These are phyloP conservation scores for Drosophila affinis DNA, from an alignment of 2,888 invertebrate genomes.

Conservation along the genomic window DNA sequence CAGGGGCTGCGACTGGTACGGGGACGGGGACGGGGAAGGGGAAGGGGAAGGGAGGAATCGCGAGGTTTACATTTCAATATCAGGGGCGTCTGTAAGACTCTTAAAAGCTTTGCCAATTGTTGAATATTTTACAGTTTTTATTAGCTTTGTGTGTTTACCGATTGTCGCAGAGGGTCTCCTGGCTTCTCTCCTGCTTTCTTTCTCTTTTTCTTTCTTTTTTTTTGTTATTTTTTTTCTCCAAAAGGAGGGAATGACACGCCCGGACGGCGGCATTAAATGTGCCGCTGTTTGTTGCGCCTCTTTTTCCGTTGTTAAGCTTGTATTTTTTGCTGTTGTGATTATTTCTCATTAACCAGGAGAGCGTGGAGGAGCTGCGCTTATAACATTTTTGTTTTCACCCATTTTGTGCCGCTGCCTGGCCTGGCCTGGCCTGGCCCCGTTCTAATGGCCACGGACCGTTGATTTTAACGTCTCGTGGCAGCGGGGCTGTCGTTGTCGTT, in stretches of 20 bases:
- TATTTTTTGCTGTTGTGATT: slow-evolving; percentile 48
- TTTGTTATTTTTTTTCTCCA: background rate
- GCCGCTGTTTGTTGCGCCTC: slow-evolving; percentile 28
- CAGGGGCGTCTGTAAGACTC: slow-evolving; percentile 38
- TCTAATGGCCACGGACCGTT: slow-evolving; percentile 69
- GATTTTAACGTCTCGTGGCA: slow-evolving; percentile 70
- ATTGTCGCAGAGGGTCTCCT: slow-evolving; percentile 29
- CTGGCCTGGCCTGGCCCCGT: slow-evolving; percentile 54
- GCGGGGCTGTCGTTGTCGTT: slow-evolving; percentile 29
- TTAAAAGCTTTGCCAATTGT: slow-evolving; percentile 72
- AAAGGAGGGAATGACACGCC: slow-evolving; percentile 13
- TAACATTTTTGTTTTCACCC: slow-evolving; percentile 12
- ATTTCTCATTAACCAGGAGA: slow-evolving; percentile 68
- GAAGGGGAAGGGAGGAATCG: slow-evolving; percentile 8
- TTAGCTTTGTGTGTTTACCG: slow-evolving; percentile 59
- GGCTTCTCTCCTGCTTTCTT: background rate
- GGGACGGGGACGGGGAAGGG: background rate
- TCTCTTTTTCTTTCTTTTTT: background rate
- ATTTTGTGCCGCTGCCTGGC: slow-evolving; percentile 12
- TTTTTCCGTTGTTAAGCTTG: slow-evolving; percentile 19
- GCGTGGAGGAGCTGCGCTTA: slow-evolving; percentile 53
- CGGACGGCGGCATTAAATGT: slow-evolving; percentile 30
- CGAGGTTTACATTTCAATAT: slow-evolving; percentile 50
- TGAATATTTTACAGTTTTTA: slow-evolving; percentile 72
- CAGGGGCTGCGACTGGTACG: slow-evolving; percentile 3